Evolutionary conservation across 1,140 invertebrate genomes (phyloP).

Genomic region (Calliopsis andreniformis): DNA sequence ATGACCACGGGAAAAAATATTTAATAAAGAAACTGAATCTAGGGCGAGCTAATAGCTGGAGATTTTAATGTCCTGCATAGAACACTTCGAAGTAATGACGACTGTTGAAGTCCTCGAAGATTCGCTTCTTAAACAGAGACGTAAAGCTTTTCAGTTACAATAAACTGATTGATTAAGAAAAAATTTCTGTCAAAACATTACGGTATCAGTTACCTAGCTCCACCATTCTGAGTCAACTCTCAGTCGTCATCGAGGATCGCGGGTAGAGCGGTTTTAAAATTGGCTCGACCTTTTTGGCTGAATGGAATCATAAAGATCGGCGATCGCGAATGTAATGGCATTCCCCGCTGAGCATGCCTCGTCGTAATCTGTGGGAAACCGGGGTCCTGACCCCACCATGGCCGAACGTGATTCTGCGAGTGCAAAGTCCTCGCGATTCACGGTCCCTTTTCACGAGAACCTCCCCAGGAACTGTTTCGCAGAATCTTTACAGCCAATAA

Average conservation of each 20-base stretch:
- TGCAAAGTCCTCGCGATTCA: slow-evolving; percentile 59
- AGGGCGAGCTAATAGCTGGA: background rate
- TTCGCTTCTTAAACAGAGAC: background rate
- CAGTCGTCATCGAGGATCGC: slow-evolving; percentile 33
- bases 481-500: slow-evolving; percentile 33
- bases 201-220: slow-evolving; percentile 3
- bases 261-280: slow-evolving; percentile 55
- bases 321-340: slow-evolving; percentile 68
- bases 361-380: slow-evolving; percentile 65
- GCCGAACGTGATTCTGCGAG: slow-evolving; percentile 63
- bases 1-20: no score
- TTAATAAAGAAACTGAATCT: no score
- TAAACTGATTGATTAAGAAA: no score
- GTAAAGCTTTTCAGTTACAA: no score
- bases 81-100: background rate
- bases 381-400: slow-evolving; percentile 57
- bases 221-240: slow-evolving; percentile 11
- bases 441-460: slow-evolving; percentile 45
- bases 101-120: background rate
- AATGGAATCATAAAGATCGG: slow-evolving; percentile 70
- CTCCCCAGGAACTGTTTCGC: slow-evolving; percentile 28
- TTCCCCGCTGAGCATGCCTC: slow-evolving; percentile 65
- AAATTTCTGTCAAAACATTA: background rate
- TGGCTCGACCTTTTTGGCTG: slow-evolving; percentile 58
- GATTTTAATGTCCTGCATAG: background rate